These are phyloP conservation scores for Petrosia ficiformis DNA, from an alignment of 37 sponge, comb jelly and placozoan species.

Conservation along the genomic window DNA sequence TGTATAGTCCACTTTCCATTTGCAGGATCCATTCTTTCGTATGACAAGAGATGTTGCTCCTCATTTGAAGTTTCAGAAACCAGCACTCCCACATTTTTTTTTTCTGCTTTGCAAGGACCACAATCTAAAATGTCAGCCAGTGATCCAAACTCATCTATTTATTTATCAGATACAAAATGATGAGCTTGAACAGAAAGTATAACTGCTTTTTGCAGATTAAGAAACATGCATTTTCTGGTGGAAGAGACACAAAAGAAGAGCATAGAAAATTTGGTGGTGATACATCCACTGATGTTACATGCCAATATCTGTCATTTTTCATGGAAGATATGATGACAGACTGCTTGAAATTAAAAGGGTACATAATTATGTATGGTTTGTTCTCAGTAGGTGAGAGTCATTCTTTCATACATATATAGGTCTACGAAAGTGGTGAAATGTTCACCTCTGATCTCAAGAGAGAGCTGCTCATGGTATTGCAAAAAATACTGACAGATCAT, in stretches of 20 bases:
- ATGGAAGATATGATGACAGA: conserved; percentile 84
- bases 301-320: conserved; percentile 95
- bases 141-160: conserved; percentile 88
- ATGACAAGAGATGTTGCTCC: conserved; percentile 99
- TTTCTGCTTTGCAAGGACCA: conserved; percentile 95
- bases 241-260: conserved; percentile 91
- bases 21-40: conserved; percentile 96
- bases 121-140: conserved; percentile 99
- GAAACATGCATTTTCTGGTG: conserved; percentile 98
- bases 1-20: too few species aligned
- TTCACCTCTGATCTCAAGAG: conserved; percentile 96
- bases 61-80: conserved; percentile 88
- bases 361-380: too few species aligned
- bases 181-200: conserved; percentile 89
- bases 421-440: conserved; percentile 87
- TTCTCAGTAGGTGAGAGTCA: too few species aligned
- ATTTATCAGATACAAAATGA: conserved; percentile 74
- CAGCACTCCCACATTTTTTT: conserved; percentile 97
- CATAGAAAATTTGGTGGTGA: conserved; percentile 90
- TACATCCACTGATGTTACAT: conserved; percentile 90
- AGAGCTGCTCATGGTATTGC: conserved; percentile 80
- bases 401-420: too few species aligned
- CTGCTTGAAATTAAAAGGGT: conserved; percentile 83
- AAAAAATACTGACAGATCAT: conserved; percentile 67
- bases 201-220: too few species aligned